phyloP scores from a whole-genome alignment of 2,888 invertebrate genomes.

The Toxonevra muliebris region DNA sequence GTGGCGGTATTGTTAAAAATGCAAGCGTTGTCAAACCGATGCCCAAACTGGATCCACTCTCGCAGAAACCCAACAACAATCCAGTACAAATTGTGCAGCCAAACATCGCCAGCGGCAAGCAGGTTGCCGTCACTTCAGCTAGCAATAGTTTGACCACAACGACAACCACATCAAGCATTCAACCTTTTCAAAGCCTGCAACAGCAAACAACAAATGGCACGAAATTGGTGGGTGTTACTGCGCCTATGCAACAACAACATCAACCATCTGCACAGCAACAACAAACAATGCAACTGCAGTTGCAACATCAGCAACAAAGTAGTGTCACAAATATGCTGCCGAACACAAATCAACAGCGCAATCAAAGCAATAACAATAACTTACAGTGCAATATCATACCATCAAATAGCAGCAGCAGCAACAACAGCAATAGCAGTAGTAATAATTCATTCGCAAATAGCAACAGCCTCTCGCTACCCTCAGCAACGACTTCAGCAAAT shows the following conservation, averaged over 20 bases:
- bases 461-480: slow-evolving; percentile 11
- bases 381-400: not conserved
- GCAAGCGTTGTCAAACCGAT: slow-evolving; percentile 62
- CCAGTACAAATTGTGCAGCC: slow-evolving; percentile 64
- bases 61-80: slow-evolving; percentile 62
- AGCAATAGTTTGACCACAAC: slow-evolving; percentile 31
- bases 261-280: slow-evolving; percentile 6
- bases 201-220: slow-evolving; percentile 60
- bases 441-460: slow-evolving; percentile 18
- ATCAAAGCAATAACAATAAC: slow-evolving; percentile 11
- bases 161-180: slow-evolving; percentile 56
- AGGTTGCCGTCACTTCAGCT: slow-evolving; percentile 49
- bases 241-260: slow-evolving; percentile 62
- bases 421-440: slow-evolving; percentile 22
- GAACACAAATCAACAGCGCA: not conserved
- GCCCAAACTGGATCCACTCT: slow-evolving; percentile 62
- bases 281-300: slow-evolving; percentile 5
- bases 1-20: slow-evolving; percentile 51
- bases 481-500: slow-evolving; percentile 9
- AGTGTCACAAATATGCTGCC: not conserved
- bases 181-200: slow-evolving; percentile 56
- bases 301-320: slow-evolving; percentile 26
- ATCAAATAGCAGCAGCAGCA: slow-evolving; percentile 24
- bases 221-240: slow-evolving; percentile 62
- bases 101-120: slow-evolving; percentile 60